phyloP scores from a whole-genome alignment of 2,113 vertebrate genomes.

The Neodontobutis hainanensis region DNA sequence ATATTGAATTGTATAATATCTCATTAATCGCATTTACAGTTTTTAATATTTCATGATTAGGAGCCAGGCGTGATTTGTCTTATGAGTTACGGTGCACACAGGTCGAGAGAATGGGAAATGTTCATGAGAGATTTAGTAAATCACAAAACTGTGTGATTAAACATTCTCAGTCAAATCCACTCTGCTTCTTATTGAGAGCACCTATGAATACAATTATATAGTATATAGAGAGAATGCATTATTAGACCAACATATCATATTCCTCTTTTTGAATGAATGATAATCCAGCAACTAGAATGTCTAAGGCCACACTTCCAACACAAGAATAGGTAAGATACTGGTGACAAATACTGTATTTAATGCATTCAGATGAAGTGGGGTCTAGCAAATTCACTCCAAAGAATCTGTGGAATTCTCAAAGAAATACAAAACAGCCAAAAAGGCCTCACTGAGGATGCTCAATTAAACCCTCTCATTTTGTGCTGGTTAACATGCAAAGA shows the following conservation, averaged over 20 bases:
- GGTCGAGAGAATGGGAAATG: not conserved
- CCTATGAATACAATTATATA: not conserved
- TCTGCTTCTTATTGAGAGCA: not conserved
- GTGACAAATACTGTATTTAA: no score
- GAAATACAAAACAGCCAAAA: no score
- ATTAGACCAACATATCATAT: not conserved
- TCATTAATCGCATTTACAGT: conserved; percentile 51
- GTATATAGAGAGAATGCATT: not conserved
- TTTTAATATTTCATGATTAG: conserved; percentile 66
- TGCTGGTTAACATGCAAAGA: no score
- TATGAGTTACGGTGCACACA: conserved; percentile 26
- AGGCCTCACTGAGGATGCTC: no score
- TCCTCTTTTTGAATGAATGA: no score
- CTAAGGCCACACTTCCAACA: no score
- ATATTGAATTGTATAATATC: conserved; percentile 59
- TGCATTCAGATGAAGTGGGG: no score
- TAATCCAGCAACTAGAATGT: no score
- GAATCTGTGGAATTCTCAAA: no score
- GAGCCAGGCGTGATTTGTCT: conserved; percentile 45
- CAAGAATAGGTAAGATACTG: no score
- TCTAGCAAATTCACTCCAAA: no score
- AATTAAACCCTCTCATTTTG: no score
- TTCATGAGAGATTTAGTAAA: not conserved
- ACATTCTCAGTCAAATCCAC: not conserved
- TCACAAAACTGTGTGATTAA: not conserved